phyloP scores from a whole-genome alignment of 2,888 invertebrate species.

The Taenaris catops region DNA sequence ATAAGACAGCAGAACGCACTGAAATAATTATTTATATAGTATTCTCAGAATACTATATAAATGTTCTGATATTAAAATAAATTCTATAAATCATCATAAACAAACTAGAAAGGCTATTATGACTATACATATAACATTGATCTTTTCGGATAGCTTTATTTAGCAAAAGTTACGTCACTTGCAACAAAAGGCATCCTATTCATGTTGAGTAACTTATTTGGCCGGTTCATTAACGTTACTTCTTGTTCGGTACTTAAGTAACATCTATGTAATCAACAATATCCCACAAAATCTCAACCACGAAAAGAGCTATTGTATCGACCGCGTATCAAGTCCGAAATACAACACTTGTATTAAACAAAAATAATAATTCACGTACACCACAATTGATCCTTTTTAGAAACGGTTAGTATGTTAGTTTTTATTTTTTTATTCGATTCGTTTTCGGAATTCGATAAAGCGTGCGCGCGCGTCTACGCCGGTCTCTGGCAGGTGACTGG shows the following conservation, averaged over 20 bases:
- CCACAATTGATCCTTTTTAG: conserved; percentile 38
- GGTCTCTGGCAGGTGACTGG: conserved; percentile 73
- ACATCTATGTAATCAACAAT: conserved; percentile 11
- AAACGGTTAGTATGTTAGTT: conserved; percentile 46
- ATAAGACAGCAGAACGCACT: too few species aligned
- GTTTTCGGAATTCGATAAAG: conserved; percentile 36
- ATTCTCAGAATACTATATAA: too few species aligned
- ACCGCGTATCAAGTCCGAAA: conserved; percentile 53
- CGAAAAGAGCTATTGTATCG: conserved; percentile 42
- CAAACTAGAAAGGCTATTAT: neutral
- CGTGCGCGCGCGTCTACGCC: conserved; percentile 55
- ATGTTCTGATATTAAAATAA: too few species aligned
- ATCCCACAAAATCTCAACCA: conserved; percentile 33
- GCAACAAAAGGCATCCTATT: conserved; percentile 21
- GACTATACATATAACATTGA: neutral
- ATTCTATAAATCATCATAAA: too few species aligned
- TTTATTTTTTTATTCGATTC: conserved; percentile 45
- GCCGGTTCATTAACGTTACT: conserved; percentile 16
- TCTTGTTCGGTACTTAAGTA: conserved; percentile 5
- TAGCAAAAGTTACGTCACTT: conserved; percentile 19
- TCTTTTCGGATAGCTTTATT: conserved; percentile 9
- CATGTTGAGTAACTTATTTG: conserved; percentile 20
- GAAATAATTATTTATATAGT: too few species aligned
- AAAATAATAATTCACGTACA: conserved; percentile 35
- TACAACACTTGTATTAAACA: conserved; percentile 33